Percentiles rank a stretch among this genome's conserved stretches.
Evolutionary conservation across 2,888 invertebrate species (phyloP).

Genomic region (Eristalis arbustorum): DNA sequence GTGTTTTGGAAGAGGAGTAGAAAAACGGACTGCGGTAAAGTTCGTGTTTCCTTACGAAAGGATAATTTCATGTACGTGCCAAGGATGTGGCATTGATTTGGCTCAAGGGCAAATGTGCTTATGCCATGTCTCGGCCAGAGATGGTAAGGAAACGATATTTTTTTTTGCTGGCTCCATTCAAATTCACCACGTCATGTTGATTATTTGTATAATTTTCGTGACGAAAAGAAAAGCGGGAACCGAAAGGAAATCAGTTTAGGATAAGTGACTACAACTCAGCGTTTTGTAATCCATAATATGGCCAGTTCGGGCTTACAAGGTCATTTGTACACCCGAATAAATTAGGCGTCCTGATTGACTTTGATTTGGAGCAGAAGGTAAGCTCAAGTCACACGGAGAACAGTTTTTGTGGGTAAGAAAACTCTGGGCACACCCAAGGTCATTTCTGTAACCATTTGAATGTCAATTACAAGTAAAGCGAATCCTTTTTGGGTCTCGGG

Average conservation of each 20-base stretch:
- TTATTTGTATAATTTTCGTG: conserved; percentile 19
- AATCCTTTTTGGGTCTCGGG: not conserved
- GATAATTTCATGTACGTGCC: conserved; percentile 34
- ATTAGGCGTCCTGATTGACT: not conserved
- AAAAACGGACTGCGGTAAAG: not conserved
- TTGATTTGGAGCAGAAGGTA: not conserved
- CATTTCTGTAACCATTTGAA: not conserved
- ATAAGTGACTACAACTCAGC: not conserved
- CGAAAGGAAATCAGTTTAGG: not conserved
- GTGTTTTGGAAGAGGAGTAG: not conserved
- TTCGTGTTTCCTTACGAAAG: conserved; percentile 4
- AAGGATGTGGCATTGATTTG: conserved; percentile 10
- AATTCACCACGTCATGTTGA: conserved; percentile 11
- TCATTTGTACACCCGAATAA: not conserved
- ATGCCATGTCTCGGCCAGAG: not conserved
- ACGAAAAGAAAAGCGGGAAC: not conserved
- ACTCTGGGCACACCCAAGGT: not conserved
- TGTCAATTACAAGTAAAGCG: not conserved
- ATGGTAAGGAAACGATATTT: not conserved
- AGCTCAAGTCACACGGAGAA: not conserved
- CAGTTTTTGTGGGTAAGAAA: not conserved
- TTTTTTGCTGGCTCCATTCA: conserved; percentile 1
- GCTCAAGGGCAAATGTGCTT: not conserved
- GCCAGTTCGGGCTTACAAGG: not conserved
- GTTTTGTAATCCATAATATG: not conserved